Evolutionary conservation across 2,888 invertebrate genomes (phyloP), one percentile per base, ranked within the genome.

Genomic region (Sinelater perroti): DNA sequence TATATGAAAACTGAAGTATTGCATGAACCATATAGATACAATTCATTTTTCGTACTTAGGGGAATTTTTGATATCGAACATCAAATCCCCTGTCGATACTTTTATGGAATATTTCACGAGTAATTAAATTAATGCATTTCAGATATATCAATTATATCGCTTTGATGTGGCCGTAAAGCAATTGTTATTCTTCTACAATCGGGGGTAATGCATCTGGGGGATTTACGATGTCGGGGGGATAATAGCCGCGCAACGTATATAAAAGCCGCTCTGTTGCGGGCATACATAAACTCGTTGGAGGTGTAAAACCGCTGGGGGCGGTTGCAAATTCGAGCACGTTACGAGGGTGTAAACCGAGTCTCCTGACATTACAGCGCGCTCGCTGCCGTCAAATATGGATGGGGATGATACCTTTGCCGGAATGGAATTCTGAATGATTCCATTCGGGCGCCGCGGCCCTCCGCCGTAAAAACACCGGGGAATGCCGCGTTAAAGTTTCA

Each of bases 251-350:
- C 54, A 54, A 24, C 54, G 54, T 54, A 54, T 54, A 54, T 54
- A 54, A 54, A 54, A 54, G 54, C 54, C 40, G 54, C 54, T 54
- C 56, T 50, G 53, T 61, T 57, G 54, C 46, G 50, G 49, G 56
- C 38, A 44, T 52, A 55, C 56, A 52, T 53, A 60, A 53, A 53
- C 56, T 56, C 44, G 61, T 53, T 47, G 52, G 53, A 61, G 52
- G 61, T 57, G 61, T 50, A 53, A 53, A 47, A 57, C 56, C 61
- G 54, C 61, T 46, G 56, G 47, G 53, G 56, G 44, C 54, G 61
- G 56, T 53, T 61, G 61, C 56, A 61, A 61, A 56, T 56, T 56
- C 52, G 44, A 38, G 35, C 56, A 49, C 54, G 55, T 55, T 54
- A 54, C 45, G 49, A 50, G 55, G 55, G 59, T 59, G 59, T 59